Evolutionary conservation across 2,888 invertebrate species (phyloP), one percentile per base, ranked within the genome.

Genomic region (Agonopterix heracliana): DNA sequence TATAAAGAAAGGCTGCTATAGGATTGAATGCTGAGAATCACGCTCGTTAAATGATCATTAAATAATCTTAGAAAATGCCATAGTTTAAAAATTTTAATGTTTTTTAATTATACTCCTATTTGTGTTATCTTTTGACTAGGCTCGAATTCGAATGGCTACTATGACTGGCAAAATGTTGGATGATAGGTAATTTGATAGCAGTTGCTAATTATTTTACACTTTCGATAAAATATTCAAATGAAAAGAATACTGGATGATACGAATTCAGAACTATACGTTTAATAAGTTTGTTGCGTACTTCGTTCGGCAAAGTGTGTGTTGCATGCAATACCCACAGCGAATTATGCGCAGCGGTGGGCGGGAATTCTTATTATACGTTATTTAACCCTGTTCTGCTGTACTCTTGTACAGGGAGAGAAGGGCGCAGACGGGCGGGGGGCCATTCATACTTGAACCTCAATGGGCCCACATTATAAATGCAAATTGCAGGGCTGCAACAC

Each of bases 401-500:
- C 26, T 26, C 26, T 26, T 26, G 26, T 36, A 3, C 7, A 57
- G 55, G 54, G 57, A 47, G 41, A 52, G 54, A 51, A 44, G 52
- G 53, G 55, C 52, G 57, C 56, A 54, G 59, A 63, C 61, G 52
- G 57, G 50, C 51, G 54, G 48, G 61, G 56, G 51, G 57, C 66
- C 71, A 74, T 79, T 79, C 74, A 79, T 68, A 49, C 49, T 53
- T 13, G 34, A 46, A 38, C 10, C 51, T 56, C 74, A 64, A 74
- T 78, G 75, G 68, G 69, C 58, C 65, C 61, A 70, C 71, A 26
- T 26, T 26, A 38, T 38, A 66, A 68, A 73, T 52, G 64, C 68
- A 71, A 78, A 75, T 74, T 72, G 71, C 66, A 72, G 60, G 68
- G 64, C 59, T 68, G 64, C 61, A 63, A 56, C 56, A 48, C 34